These are phyloP conservation scores for Plebejus anna DNA, from an alignment of 2,888 invertebrate species.

Conservation along the genomic window DNA sequence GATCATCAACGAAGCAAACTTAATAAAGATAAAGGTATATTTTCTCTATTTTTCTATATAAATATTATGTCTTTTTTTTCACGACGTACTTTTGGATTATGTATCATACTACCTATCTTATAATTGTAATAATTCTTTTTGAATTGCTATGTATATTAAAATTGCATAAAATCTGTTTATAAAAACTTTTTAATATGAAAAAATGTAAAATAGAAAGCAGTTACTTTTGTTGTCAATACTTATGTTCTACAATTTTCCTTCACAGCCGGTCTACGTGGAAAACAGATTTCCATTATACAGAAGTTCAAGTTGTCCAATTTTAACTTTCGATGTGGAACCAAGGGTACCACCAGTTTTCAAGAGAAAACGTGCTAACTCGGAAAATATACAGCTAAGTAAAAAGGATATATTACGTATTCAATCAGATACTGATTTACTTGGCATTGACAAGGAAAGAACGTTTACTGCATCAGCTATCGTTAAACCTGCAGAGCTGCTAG, in stretches of 20 bases:
- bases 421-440: slow-evolving; percentile 88
- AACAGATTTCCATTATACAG: slow-evolving; percentile 69
- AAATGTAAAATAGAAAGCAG: no score
- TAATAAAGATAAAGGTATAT: slow-evolving; percentile 88
- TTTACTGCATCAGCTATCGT: slow-evolving; percentile 85
- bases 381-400: slow-evolving; percentile 76
- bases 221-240: background rate
- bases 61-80: no score
- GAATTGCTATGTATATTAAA: no score
- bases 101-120: no score
- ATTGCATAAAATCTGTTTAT: no score
- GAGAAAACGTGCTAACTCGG: slow-evolving; percentile 83
- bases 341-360: slow-evolving; percentile 69
- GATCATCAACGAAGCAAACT: slow-evolving; percentile 89
- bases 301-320: slow-evolving; percentile 86
- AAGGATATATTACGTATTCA: slow-evolving; percentile 81
- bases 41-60: background rate
- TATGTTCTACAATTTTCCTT: slow-evolving; percentile 36
- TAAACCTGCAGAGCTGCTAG: slow-evolving; percentile 87
- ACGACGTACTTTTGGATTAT: no score
- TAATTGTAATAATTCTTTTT: no score
- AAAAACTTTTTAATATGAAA: no score
- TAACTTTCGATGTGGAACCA: slow-evolving; percentile 82
- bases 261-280: slow-evolving; percentile 88
- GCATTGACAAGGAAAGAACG: slow-evolving; percentile 88